Evolutionary conservation across 2,113 vertebrate species (phyloP), one percentile per base, ranked within the genome.

Genomic region (Eleginops maclovinus): DNA sequence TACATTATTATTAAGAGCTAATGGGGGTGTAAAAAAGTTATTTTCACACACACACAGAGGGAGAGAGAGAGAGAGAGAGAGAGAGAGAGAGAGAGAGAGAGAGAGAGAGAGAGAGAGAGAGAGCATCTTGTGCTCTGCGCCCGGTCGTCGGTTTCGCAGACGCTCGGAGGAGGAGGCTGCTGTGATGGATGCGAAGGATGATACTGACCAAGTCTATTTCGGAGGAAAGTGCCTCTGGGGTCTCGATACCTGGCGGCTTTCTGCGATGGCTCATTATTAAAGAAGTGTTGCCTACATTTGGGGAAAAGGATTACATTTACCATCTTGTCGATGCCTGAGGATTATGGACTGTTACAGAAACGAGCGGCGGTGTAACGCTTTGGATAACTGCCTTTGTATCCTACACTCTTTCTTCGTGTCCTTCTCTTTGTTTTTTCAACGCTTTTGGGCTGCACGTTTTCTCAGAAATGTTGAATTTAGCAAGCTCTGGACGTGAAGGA

Each of bases 181-280:
- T 87, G 86, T 90, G 75, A 75, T 84, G n/a, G n/a, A n/a, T n/a
- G n/a, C n/a, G n/a, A n/a, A 84, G 66, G 78, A 90, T 92, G 89
- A 89, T 59, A 71, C 50, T 66, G 75, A 54, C 58, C 19, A 54
- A 67, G 22, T 72, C 66, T 83, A 74, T 53, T 72, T 74, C 51
- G 58, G 60, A 65, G 72, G 63, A 82, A 66, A 75, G 77, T 64
- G 66, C 41, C 79, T 74, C 79, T 58, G 65, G 75, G 64, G 59
- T 62, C 69, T 72, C 82, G 51, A 72, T 79, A 75, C 72, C 78
- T 54, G 77, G 55, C 53, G 50, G 51, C 56, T 74, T 65, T 47
- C 58, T 12, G 14, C 41, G 24, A 11, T 61, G 49, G 54, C 36
- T 77, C 68, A 15, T 46, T 36, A 46, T 36, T 47, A 66, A 84